Evolutionary conservation across 2,113 vertebrate genomes (phyloP), one percentile per base, ranked within the genome.

Genomic region (Sapayoa aenigma): DNA sequence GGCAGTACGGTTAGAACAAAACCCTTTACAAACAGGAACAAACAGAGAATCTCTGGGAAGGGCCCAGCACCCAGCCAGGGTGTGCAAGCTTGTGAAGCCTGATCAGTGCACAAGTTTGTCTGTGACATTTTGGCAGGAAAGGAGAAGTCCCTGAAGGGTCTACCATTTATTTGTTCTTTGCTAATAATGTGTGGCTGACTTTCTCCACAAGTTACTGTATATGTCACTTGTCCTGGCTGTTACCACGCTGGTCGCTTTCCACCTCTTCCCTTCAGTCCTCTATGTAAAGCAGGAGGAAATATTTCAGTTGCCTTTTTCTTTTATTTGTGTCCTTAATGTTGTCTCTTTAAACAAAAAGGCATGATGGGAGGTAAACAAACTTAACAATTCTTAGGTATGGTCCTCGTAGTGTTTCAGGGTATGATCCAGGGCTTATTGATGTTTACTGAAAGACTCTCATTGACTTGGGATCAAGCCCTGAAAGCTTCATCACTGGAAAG

Each of bases 291-390:
- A 69, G 46, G 12, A 50, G 72, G 52, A 68, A 84, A 77, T 21
- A 58, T 55, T 66, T 62, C 46, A 74, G 28, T 83, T 79, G 31
- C 17, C 3, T 9, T 31, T 55, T 59, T 52, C 20, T 65, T 52
- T 66, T 39, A 35, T 60, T 63, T 53, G 33, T 53, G 33, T 56
- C 49, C 56, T 74, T 69, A 47, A 72, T 88, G 67, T 90, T 90
- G 91, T 77, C 78, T 73, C 59, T 94, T 78, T 94, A 95, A 94
- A 92, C 72, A 89, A 84, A 84, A 81, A 80, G 42, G 89, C 90
- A 78, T 86, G 82, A 87, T 82, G 91, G 79, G 91, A 80, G 49
- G 52, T 87, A 82, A 93, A 94, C 82, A 95, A 81, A 89, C 65
- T 87, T 84, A 83, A 42, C 69, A 31, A 10, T 84, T 74, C 85